Evolutionary conservation across 2,797 vertebrate species (phyloP), one percentile per base, ranked within the genome.

Genomic region (Pteronotus mesoamericanus): DNA sequence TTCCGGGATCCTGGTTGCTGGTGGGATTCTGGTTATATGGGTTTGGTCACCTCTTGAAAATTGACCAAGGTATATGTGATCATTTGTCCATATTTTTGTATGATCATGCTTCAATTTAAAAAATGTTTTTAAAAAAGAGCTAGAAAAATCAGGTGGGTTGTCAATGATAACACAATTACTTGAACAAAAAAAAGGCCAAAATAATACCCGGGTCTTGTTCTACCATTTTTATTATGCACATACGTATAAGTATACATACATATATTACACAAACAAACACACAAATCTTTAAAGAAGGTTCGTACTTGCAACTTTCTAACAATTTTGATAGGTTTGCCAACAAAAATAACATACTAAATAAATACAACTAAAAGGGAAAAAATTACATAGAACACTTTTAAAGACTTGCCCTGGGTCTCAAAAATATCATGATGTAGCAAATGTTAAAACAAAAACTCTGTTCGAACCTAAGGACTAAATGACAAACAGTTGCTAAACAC

Each of bases 401-500:
- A 78, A 90, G 42, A 26, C 0, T 74, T 86, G 15, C 37, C 61
- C 18, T 46, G 6, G 15, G 18, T 92, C 55, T 69, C 48, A 95
- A 96, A 97, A 94, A 59, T 83, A 85, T 18, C n/a, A n/a, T 77
- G n/a, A 82, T 51, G 59, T 64, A 68, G 48, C 15, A 88, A 88
- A 72, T 71, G 68, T 89, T 82, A 75, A 92, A 95, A 94, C 9
- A 9, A 46, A 93, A 86, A 18, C 42, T 85, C 14, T 85, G 26
- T 85, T 83, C 37, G 32, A 92, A 92, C 53, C 21, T 72, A 92
- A 53, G 42, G 21, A 10, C 15, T 59, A 37, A 94, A 89, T 92
- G 86, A 79, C 51, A 88, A 92, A 19, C 37, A 69, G 74, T 86
- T 91, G 55, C 48, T 95, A 88, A 97, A 96, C 51, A 75, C 85